Conservation (phyloP, 2,888 invertebrate genomes). For the Eumerus sabulonum region DNA sequence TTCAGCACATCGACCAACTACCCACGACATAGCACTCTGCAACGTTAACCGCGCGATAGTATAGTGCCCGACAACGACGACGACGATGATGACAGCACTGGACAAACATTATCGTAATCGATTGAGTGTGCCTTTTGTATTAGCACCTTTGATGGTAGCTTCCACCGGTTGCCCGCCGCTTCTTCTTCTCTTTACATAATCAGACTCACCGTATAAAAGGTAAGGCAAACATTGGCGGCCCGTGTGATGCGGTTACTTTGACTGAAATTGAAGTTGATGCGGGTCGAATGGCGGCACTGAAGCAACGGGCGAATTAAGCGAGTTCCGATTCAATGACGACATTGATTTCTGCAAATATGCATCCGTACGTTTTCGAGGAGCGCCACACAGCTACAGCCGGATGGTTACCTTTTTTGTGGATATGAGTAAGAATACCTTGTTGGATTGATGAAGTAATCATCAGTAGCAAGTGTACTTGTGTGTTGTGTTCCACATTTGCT, state of each 20-base stretch:
- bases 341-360: slow-evolving; percentile 44
- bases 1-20: slow-evolving; percentile 33
- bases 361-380: not conserved
- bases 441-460: not conserved
- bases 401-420: slow-evolving; percentile 19
- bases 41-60: slow-evolving; percentile 4
- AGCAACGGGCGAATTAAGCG: slow-evolving; percentile 22
- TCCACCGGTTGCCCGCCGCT: slow-evolving; percentile 63
- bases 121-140: slow-evolving; percentile 68
- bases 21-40: not conserved
- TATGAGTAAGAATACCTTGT: not conserved
- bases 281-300: slow-evolving; percentile 24
- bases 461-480: not conserved
- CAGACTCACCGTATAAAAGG: slow-evolving; percentile 25
- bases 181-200: slow-evolving; percentile 57
- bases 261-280: slow-evolving; percentile 27
- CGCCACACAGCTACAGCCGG: slow-evolving; percentile 7
- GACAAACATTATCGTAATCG: slow-evolving; percentile 68
- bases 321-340: slow-evolving; percentile 39
- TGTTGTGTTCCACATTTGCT: slow-evolving; percentile 40
- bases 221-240: not conserved
- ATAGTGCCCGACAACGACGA: not conserved
- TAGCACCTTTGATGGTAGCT: slow-evolving; percentile 66
- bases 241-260: slow-evolving; percentile 2
- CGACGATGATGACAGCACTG: slow-evolving; percentile 27